Evolutionary conservation across 2,797 vertebrate species (phyloP).

Genomic region (Coccyzus lansbergi): DNA sequence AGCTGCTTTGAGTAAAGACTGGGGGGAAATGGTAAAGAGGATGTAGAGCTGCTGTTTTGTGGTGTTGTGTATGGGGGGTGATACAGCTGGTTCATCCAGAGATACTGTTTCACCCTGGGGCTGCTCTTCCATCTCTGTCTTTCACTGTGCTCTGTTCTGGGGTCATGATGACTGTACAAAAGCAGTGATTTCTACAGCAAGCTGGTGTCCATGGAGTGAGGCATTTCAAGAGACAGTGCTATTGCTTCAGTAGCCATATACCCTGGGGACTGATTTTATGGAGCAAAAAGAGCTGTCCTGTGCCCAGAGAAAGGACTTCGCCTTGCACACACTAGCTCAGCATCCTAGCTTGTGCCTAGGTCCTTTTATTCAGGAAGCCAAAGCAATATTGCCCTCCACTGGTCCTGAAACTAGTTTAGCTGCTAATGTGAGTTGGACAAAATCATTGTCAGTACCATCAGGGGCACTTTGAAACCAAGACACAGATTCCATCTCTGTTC

Average conservation of each 20-base stretch:
- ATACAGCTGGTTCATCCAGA: background rate
- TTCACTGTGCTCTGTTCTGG: background rate
- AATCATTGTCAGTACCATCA: background rate
- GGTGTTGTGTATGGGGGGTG: background rate
- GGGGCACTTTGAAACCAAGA: conserved; percentile 11
- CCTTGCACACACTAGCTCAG: background rate
- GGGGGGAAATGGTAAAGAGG: background rate
- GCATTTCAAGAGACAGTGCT: rapidly evolving
- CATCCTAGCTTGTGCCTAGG: background rate
- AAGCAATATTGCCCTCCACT: conserved; percentile 67
- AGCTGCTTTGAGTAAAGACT: background rate
- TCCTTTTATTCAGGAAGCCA: conserved; percentile 36
- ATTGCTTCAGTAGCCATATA: background rate
- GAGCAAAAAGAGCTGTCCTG: background rate
- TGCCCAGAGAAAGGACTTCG: background rate
- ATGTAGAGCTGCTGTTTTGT: background rate
- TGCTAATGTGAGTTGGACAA: conserved; percentile 35
- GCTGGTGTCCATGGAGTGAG: background rate
- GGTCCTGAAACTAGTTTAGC: conserved; percentile 61
- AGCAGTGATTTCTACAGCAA: background rate
- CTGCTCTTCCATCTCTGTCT: background rate
- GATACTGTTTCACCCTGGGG: background rate
- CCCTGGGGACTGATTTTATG: background rate
- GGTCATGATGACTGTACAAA: background rate
- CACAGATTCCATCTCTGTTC: background rate